Evolutionary conservation across 2,888 invertebrate species (phyloP), one percentile per base, ranked within the genome.

Genomic region (Cephus sareptanus): DNA sequence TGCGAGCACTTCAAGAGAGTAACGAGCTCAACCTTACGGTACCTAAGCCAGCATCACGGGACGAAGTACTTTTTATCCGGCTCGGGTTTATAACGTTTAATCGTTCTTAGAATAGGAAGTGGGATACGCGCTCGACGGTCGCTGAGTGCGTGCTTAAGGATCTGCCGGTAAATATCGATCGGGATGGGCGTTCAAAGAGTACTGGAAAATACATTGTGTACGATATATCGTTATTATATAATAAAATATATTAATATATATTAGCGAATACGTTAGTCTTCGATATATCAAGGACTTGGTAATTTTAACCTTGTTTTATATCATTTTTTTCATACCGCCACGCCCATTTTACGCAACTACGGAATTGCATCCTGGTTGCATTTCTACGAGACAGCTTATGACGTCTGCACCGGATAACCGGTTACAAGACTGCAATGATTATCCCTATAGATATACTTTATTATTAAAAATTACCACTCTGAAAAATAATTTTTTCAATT

Each of bases 71-170:
- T 56, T 56, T 56, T 56, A 56, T 23, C 56, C 56, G 23, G 23
- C 56, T 23, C 56, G 56, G 56, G 56, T 15, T 56, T 56, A 56
- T 56, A 56, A 23, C 56, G 56, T 56, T 56, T 56, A 56, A 56
- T 56, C 56, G 56, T 56, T 56, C 56, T 56, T 56, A 23, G 56
- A 56, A 56, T 56, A 56, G 56, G 56, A 56, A 56, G 23, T 40
- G 40, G 40, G 35, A 40, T 40, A 40, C 40, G 40, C 56, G 15
- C 74, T 69, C 68, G 34, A 74, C 34, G 74, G 74, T 77, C 70
- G 31, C 35, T 74, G 40, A 74, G 69, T 77, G 69, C 23, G 40
- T 40, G 15, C 15, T 40, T 40, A 40, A 23, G 23, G 23, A 56
- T 23, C 56, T 56, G 56, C 4, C 56, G 9, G 56, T 23, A 23